Evolutionary conservation across 2,888 invertebrate species (phyloP).

Genomic region (Morpho achilles): DNA sequence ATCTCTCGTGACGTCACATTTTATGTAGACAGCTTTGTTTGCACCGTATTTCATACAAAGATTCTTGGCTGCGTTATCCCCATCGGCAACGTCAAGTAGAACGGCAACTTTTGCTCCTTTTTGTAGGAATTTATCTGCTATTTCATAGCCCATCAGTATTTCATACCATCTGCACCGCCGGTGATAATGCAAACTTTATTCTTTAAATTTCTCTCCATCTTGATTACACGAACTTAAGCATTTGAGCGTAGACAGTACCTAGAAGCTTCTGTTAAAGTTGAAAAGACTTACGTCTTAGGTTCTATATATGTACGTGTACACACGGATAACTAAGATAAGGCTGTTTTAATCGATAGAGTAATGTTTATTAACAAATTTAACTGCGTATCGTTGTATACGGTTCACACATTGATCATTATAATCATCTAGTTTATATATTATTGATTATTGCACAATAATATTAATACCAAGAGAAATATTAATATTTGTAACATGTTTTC

Average conservation of each 20-base stretch:
- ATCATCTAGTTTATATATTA: not conserved
- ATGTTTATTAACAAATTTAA: constrained; percentile 9
- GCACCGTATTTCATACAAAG: constrained; percentile 63
- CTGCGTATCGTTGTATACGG: not conserved
- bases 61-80: constrained; percentile 49
- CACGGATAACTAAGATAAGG: constrained; percentile 1
- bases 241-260: no score
- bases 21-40: constrained; percentile 62
- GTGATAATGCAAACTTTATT: constrained; percentile 55
- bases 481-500: no score
- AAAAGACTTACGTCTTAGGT: constrained; percentile 1
- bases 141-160: constrained; percentile 66
- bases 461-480: not conserved
- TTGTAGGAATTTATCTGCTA: constrained; percentile 58
- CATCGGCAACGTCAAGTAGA: constrained; percentile 39
- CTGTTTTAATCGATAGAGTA: not conserved
- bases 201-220: constrained; percentile 26
- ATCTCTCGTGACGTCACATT: constrained; percentile 72
- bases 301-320: not conserved
- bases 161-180: constrained; percentile 77
- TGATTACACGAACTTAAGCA: constrained; percentile 2
- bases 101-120: constrained; percentile 45
- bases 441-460: not conserved
- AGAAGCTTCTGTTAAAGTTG: no score
- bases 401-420: not conserved